phyloP scores from a whole-genome alignment of 2,797 vertebrate species.

The Tenualosa thibaudeaui region DNA sequence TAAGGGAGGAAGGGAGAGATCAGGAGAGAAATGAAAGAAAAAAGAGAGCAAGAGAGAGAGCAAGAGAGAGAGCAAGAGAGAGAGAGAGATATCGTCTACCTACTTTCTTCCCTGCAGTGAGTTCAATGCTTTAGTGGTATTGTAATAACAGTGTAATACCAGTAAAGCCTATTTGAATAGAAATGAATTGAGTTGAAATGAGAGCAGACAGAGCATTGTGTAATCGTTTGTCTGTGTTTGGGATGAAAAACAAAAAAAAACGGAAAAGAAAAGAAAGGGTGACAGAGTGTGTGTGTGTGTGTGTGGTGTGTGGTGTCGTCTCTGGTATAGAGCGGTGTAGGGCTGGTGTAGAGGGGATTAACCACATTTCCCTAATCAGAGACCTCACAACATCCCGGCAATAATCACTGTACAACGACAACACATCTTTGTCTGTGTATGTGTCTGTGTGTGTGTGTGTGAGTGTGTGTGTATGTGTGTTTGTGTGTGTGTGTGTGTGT shows the following conservation, averaged over 20 bases:
- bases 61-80: not conserved
- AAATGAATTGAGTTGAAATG: not conserved
- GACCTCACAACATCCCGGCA: slow-evolving; percentile 28
- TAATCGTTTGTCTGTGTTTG: not conserved
- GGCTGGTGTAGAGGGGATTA: slow-evolving; percentile 45
- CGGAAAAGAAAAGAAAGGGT: slow-evolving; percentile 4
- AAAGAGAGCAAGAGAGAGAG: not conserved
- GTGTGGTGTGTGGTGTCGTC: not conserved
- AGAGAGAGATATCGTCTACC: slow-evolving; percentile 56
- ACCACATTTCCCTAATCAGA: slow-evolving; percentile 51
- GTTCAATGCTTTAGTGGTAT: not conserved
- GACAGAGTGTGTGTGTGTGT: not conserved
- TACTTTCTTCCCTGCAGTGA: not conserved
- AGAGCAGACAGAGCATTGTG: not conserved
- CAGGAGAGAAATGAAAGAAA: not conserved
- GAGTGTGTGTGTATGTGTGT: slow-evolving; percentile 35
- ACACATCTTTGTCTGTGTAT: slow-evolving; percentile 32
- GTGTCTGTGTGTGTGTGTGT: slow-evolving; percentile 7
- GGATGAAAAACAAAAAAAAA: not conserved
- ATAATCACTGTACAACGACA: slow-evolving; percentile 64
- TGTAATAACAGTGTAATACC: not conserved
- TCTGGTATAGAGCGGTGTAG: not conserved
- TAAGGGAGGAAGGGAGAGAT: not conserved
- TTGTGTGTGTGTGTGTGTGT: slow-evolving; percentile 44
- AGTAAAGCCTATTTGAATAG: not conserved